A percentile compares a stretch with the other conserved stretches of the same genome.
Conservation (phyloP, 2,888 invertebrate species). For the Cotesia congregata region DNA sequence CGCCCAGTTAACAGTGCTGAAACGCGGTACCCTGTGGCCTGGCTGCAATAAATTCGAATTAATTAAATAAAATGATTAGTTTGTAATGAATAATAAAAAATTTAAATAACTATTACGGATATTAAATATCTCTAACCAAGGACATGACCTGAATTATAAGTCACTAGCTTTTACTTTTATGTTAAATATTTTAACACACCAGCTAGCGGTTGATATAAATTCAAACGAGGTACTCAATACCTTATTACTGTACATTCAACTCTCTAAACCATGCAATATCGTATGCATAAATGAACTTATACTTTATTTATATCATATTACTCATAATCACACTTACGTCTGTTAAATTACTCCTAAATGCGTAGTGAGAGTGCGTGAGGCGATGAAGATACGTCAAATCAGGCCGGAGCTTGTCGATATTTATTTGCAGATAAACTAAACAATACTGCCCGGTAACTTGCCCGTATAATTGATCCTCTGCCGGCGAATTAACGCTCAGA, state of each 20-base stretch:
- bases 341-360: constrained; percentile 76
- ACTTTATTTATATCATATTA: not conserved
- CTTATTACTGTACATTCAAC: not conserved
- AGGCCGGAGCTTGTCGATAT: constrained; percentile 71
- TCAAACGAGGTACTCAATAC: constrained; percentile 5
- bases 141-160: not conserved
- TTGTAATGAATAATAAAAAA: not conserved
- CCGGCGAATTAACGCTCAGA: constrained; percentile 68
- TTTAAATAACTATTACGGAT: constrained; percentile 2
- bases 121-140: not conserved
- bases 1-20: constrained; percentile 78
- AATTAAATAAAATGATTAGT: too few relatives aligned
- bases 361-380: constrained; percentile 75
- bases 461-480: constrained; percentile 53
- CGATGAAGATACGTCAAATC: constrained; percentile 72
- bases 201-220: constrained; percentile 2
- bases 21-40: constrained; percentile 79
- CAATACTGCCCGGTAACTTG: constrained; percentile 77
- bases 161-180: constrained; percentile 14
- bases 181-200: not conserved
- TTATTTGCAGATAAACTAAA: constrained; percentile 75
- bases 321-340: constrained; percentile 74
- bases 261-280: not conserved
- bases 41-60: constrained; percentile 71
- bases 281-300: too few relatives aligned